Evolutionary conservation across 2,113 vertebrate genomes (phyloP), one percentile per base, ranked within the genome.

Genomic region (Physeter macrocephalus): DNA sequence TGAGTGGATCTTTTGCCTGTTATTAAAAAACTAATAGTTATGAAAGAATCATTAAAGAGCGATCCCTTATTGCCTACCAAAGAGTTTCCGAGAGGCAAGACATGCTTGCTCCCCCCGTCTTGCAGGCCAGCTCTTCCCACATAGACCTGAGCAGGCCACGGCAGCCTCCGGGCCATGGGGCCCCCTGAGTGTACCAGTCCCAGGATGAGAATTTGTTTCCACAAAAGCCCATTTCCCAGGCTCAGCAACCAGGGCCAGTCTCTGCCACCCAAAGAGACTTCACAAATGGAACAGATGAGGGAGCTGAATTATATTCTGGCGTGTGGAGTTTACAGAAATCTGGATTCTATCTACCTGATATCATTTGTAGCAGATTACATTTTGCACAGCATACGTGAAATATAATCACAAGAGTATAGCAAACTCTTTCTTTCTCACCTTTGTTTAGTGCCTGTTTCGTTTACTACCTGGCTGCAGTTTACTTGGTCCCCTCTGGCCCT

Each of bases 401-500:
- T 14, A 10, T n/a, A 18, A n/a, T 77, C 85, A 15, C 7, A 15
- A 3, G 23, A 20, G 2, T 34, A 7, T 9, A 41, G 66, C 41
- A 34, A 5, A 88, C 5, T n/a, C 61, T 77, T 71, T 20, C 83
- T 57, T 54, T 59, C 39, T 85, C 23, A 77, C 88, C 93, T 94
- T 82, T 6, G 6, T 39, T 57, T 41, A 15, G 21, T 25, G 62
- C 43, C 78, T 64, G 41, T 88, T 87, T 74, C 21, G 36, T 74
- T 59, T 52, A 13, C 92, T 59, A 36, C 57, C 78, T 66, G 88
- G 67, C 85, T 82, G 13, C 82, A 57, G 84, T 43, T 80, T 61
- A 77, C 74, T 86, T 92, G 57, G 83, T 3, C 4, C 84, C 88
- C 69, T 85, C 95, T 87, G 92, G 41, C 72, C 93, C 93, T 59